Base-by-base conservation (phyloP, 2,797 vertebrate genomes). In the Gymnocypris eckloni region DNA sequence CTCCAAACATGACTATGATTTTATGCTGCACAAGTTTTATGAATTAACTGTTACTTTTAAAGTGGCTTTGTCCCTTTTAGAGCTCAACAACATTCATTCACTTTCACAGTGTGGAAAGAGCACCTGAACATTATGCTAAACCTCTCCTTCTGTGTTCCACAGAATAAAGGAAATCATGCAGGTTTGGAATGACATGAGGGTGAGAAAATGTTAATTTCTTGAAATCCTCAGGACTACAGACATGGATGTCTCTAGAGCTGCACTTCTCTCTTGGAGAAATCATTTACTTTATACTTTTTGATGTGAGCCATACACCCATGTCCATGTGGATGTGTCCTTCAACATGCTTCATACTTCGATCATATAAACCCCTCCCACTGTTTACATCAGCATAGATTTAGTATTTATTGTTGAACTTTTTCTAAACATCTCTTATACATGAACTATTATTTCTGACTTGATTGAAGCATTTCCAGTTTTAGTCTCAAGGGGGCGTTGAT, bases 281-380 rank as follows among this genome's bases (percentile, higher is more conserved):
- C 56, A 20, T 33, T 13, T 25, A 52, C 28, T 50, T 76, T 28
- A 70, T 67, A 25, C 12, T 6, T n/a, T 39, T 22, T 75, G 4
- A 10, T 59, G 16, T 43, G 39, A 52, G 56, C 28, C 52, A 37
- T 64, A 20, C 56, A 48, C 22, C 12, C 13, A 28, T 82, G 16
- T 76, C 50, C 64, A 64, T 20, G 41, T 82, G 12, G 78, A 61
- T 76, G 73, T 73, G 54, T 79, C n/a, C 28, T 79, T 52, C 72
- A 79, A n/a, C 37, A 37, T 41, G 28, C 56, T 83, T 73, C 52
- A 22, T 16, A 33, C 72, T 71, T 37, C n/a, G 4, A 61, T 85
- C 4, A 67, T 73, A 82, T 88, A 84, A 85, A 88, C 59, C 82
- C 79, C 39, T 67, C 25, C 25, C 22, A 72, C 64, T 28, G 67